A percentile compares a stretch with the other conserved stretches of the same genome.
phyloP scores from a whole-genome alignment of 2,113 vertebrate genomes.

The Odobenus rosmarus region DNA sequence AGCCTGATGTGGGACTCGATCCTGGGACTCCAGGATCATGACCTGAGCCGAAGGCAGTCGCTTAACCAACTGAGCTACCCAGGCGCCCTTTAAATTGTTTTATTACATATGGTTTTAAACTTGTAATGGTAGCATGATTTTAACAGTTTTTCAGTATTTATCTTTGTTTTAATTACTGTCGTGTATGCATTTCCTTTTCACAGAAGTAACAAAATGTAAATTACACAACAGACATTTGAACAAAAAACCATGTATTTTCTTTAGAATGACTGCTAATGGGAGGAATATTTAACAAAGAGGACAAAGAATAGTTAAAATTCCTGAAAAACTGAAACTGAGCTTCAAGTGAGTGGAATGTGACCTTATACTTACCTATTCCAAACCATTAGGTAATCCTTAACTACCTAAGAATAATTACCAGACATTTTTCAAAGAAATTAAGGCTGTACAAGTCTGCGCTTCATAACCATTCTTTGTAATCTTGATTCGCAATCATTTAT shows the following conservation, averaged over 20 bases:
- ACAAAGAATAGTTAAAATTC: neutral
- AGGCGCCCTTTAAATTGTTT: neutral
- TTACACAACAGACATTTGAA: neutral
- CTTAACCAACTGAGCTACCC: no score
- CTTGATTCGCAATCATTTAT: neutral
- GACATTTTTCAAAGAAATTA: neutral
- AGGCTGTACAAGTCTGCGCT: neutral
- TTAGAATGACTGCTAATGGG: neutral
- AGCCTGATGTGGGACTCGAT: no score
- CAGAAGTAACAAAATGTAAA: neutral
- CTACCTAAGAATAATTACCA: neutral
- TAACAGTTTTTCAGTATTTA: neutral
- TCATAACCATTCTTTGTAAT: neutral
- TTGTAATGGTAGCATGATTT: neutral
- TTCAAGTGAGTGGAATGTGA: neutral
- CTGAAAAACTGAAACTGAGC: constrained; percentile 3
- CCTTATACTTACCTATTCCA: neutral
- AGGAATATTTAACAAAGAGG: neutral
- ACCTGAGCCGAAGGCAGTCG: no score
- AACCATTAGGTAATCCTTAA: neutral
- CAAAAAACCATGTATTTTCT: neutral
- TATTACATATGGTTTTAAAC: neutral
- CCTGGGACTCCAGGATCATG: no score
- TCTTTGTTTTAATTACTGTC: neutral
- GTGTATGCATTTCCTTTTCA: neutral